Evolutionary conservation across 2,888 invertebrate genomes (phyloP), one percentile per base, ranked within the genome.

Genomic region (Eubasilissa splendida): DNA sequence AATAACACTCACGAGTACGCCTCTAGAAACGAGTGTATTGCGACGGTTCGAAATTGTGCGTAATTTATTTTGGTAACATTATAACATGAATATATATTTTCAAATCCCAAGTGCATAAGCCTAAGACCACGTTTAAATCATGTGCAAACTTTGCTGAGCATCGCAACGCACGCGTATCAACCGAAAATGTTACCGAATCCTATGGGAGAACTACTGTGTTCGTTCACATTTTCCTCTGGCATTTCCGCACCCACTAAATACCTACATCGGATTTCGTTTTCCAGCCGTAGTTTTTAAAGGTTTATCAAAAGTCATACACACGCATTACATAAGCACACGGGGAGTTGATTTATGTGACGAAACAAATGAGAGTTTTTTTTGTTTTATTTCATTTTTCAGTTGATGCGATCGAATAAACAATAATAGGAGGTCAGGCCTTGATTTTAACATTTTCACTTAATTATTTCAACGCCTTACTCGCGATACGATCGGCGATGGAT

Each of bases 221-320:
- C 76, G 33, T 58, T 68, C 79, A 76, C 75, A 68, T 76, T 80
- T 76, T 58, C 65, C 31, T 22, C 71, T 80, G 79, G 68, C 79
- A 76, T 80, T 80, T 80, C 58, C 66, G 31, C 14, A 60, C 63
- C 68, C 31, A 14, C 70, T 54, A 33, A 63, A 53, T 71, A 42
- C 31, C 53, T 11, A 70, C n/a, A 66, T n/a, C 42, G 42, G 50
- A 42, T 75, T 52, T 79, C 53, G 79, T 75, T 80, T 76, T 80
- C 42, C 42, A 12, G 56, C 33, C 22, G 31, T 11, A 31, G n/a
- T 79, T 79, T 74, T 60, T 53, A 80, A 80, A 80, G 79, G 79
- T 80, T 80, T 70, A 70, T 68, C 58, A 80, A 80, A 80, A 80
- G 79, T 80, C 79, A 68, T 58, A 76, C 50, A 59, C 33, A 73